Base-by-base conservation (phyloP, 2,113 vertebrate genomes). In the Grammomys surdaster region DNA sequence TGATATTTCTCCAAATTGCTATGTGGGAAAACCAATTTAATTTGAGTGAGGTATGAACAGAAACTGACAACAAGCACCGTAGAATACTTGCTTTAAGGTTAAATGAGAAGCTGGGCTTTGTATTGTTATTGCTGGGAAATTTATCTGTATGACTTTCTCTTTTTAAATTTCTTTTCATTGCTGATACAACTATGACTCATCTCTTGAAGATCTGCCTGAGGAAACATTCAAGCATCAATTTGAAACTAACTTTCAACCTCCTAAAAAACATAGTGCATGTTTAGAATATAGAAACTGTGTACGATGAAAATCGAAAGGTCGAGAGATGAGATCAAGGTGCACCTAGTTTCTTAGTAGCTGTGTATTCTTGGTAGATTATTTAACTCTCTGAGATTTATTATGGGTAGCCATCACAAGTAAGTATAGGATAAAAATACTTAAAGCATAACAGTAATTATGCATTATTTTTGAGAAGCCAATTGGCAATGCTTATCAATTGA, bases 1-100 rank as follows among this genome's bases (percentile, higher is more conserved):
- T 97, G 97, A 89, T 98, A 98, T 97, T 98, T 98, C 96, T 96
- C 95, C 73, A 97, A 96, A 97, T 94, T 96, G 92, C 97, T 96
- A 33, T 95, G 92, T 94, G 75, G 88, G 93, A 97, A 98, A 97
- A 90, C 76, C 96, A 96, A 97, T 98, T 97, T 97, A 98, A 97
- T 97, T 97, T 97, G 97, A 97, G 94, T 96, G 95, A 97, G 89
- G 56, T 91, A 91, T 89, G 86, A 96, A 94, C 28, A 90, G 60
- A 95, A 96, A 96, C 28, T 88, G 97, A 95, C 24, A 89, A 92
- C 16, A 84, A 92, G 88, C 69, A 93, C 89, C 93, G 16, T 84
- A 86, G 43, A 96, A 73, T 80, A 60, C 60, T 89, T 56, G 51
- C 75, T 91, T 97, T 95, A 84, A 88, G 87, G 77, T 76, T 96